Base-by-base conservation (phyloP, 2,113 vertebrate species). In the Bos indicus region DNA sequence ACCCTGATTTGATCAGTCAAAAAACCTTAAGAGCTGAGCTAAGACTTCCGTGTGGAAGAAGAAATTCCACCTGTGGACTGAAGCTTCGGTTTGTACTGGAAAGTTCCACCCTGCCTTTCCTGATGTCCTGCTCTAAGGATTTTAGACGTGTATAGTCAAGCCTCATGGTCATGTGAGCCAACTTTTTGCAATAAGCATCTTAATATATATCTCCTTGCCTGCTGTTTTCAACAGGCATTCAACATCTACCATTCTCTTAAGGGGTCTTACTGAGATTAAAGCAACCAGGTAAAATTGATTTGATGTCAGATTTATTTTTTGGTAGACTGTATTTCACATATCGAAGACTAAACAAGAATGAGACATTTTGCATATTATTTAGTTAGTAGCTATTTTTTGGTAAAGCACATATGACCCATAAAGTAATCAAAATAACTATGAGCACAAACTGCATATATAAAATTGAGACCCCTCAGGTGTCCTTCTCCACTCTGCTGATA, bases 331-430 rank as follows among this genome's bases (percentile, higher is more conserved):
- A 12, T 43, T 91, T 95, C 52, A 64, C 43, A 16, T 78, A 21
- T 14, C 56, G 94, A 90, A 80, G 36, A 25, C 36, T 86, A 85
- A 57, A n/a, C 2, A 62, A 91, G 60, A 95, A 83, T 1, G 64
- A 96, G 92, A 74, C 28, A 74, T 82, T 98, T 97, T 96, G 96
- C 94, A 81, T 95, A 94, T 89, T 89, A 97, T 95, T 96, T 97
- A 96, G 98, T 96, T 95, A 97, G 95, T 93, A 80, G 62, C 64
- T 93, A 17, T 86, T 97, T 78, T 94, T 92, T 88, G 82, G 88
- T 52, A 89, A 97, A 93, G 57, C 59, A 81, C 84, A 83, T 59
- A 92, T 89, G 97, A 98, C 94, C 97, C 64, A 0, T 97, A 97
- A 98, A 96, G 71, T 88, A 80, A 98, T 92, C 92, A 88, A 77